A percentile compares a stretch with the other conserved stretches of the same genome.
Conservation (phyloP, 1,140 invertebrate species). For the Dendroctonus valens region DNA sequence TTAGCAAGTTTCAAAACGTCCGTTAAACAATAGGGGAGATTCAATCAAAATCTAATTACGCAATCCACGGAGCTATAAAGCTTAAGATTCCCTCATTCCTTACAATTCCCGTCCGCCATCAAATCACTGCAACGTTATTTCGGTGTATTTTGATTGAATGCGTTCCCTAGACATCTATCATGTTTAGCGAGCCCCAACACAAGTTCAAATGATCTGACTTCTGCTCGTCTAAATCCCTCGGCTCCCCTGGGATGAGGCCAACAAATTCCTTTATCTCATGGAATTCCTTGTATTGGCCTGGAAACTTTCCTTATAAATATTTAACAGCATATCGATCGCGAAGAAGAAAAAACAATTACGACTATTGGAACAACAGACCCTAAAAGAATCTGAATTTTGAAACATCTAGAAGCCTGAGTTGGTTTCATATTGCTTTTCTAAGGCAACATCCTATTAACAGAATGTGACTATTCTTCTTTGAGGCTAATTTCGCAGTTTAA, state of each 20-base stretch:
- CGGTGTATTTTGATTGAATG: slow-evolving; percentile 42
- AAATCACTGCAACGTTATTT: slow-evolving; percentile 41
- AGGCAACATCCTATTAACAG: too few relatives aligned
- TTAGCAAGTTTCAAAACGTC: too few relatives aligned
- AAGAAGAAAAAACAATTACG: too few relatives aligned
- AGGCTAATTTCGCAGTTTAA: too few relatives aligned
- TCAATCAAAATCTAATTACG: slow-evolving; percentile 17
- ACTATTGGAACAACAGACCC: too few relatives aligned
- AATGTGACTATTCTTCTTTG: too few relatives aligned
- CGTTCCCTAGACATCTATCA: slow-evolving; percentile 41
- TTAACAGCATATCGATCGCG: too few relatives aligned
- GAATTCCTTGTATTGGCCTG: background rate
- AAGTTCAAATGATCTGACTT: slow-evolving; percentile 43
- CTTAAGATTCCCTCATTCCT: slow-evolving; percentile 30
- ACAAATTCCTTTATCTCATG: slow-evolving; percentile 38
- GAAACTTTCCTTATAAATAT: too few relatives aligned
- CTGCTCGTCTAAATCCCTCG: slow-evolving; percentile 41
- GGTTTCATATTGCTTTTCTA: too few relatives aligned
- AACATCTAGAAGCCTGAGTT: too few relatives aligned
- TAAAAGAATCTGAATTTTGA: too few relatives aligned
- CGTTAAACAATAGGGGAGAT: background rate
- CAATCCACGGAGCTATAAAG: slow-evolving; percentile 23
- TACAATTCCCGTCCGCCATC: slow-evolving; percentile 33
- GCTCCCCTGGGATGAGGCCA: slow-evolving; percentile 34
- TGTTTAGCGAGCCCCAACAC: slow-evolving; percentile 40